Evolutionary conservation across 2,888 invertebrate genomes (phyloP).

Genomic region (Neoascia interrupta): DNA sequence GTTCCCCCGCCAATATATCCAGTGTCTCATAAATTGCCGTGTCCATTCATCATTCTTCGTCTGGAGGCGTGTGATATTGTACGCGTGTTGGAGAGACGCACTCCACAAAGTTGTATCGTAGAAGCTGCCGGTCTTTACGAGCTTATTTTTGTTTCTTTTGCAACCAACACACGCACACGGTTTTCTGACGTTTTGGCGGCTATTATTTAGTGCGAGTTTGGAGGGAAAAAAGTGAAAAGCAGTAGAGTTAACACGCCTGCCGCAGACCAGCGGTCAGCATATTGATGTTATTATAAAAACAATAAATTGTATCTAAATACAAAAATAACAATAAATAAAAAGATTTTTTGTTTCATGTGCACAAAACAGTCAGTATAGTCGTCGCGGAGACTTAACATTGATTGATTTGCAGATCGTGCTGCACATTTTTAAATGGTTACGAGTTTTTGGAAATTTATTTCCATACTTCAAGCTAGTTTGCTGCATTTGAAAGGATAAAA

Average conservation of each 20-base stretch:
- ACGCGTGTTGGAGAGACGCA: constrained; percentile 43
- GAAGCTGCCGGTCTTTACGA: constrained; percentile 42
- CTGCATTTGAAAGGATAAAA: constrained; percentile 48
- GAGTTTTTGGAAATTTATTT: constrained; percentile 67
- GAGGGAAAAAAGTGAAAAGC: neutral
- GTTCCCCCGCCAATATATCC: constrained; percentile 11
- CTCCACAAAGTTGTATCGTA: constrained; percentile 26
- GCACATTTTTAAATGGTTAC: constrained; percentile 65
- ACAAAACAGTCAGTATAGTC: constrained; percentile 47
- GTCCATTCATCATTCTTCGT: constrained; percentile 56
- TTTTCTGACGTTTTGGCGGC: constrained; percentile 58
- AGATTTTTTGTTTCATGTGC: no score
- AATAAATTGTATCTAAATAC: constrained; percentile 39
- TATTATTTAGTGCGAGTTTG: constrained; percentile 21
- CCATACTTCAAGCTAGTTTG: constrained; percentile 31
- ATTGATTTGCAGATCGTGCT: constrained; percentile 69
- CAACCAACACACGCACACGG: constrained; percentile 27
- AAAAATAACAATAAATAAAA: no score
- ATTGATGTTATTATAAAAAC: constrained; percentile 35
- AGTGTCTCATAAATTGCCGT: constrained; percentile 21
- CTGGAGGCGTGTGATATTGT: constrained; percentile 30
- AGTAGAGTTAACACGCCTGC: neutral
- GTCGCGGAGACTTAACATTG: constrained; percentile 46
- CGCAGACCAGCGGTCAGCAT: constrained; percentile 30
- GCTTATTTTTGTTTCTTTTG: no score